Conservation (phyloP, 37 sponge, comb jelly and placozoan species). For the Cladorhizidae sp. region DNA sequence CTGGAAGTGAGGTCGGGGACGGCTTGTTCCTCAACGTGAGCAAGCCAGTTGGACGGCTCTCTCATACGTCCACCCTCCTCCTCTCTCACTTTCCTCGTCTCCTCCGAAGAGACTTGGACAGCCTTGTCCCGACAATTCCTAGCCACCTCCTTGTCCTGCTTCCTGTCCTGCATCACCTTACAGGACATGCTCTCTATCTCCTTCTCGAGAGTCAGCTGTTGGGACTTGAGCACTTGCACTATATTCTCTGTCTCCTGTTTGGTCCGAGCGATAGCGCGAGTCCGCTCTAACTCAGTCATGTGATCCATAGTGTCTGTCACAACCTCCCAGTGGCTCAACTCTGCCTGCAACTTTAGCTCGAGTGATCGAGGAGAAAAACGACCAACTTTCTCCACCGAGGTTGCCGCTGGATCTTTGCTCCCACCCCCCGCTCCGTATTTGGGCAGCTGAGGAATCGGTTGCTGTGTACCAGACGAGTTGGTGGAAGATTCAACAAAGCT, state of each 20-base stretch:
- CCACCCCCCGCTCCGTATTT: not conserved
- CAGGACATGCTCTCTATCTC: conserved; percentile 3
- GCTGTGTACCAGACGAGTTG: not conserved
- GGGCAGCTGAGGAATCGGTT: not conserved
- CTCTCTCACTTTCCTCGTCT: not conserved
- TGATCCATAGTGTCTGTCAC: conserved; percentile 66
- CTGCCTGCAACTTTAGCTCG: conserved; percentile 53
- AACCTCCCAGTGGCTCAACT: conserved; percentile 62
- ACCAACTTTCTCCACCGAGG: not conserved
- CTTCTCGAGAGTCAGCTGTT: conserved; percentile 21
- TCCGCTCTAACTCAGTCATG: conserved; percentile 47
- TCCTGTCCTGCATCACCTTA: conserved; percentile 18
- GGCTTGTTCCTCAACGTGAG: conserved; percentile 21
- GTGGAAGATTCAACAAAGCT: conserved; percentile 29
- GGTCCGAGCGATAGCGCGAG: conserved; percentile 42
- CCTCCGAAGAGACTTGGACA: not conserved
- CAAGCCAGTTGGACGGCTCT: conserved; percentile 16
- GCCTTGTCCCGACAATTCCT: not conserved
- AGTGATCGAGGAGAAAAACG: conserved; percentile 75
- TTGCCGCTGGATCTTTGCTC: not conserved
- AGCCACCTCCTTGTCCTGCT: conserved; percentile 6
- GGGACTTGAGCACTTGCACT: conserved; percentile 61
- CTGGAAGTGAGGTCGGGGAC: conserved; percentile 23
- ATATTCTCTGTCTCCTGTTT: conserved; percentile 68
- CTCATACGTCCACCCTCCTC: not conserved